Percentiles rank a stretch among this genome's conserved stretches.
phyloP scores from a whole-genome alignment of 2,113 vertebrate species.

The Cebidichthys violaceus region DNA sequence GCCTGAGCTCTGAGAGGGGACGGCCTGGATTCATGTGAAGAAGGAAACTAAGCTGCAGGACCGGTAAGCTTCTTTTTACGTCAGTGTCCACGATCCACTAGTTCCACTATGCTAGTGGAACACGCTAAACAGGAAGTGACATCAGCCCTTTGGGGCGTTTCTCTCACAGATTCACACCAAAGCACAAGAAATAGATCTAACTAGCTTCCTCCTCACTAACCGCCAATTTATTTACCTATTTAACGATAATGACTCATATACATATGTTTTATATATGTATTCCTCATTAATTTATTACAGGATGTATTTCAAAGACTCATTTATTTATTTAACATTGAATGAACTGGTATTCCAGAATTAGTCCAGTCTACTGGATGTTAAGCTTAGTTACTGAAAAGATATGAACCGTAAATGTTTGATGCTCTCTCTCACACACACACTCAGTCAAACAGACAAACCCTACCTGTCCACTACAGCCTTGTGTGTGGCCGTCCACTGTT shows the following conservation, averaged over 20 bases:
- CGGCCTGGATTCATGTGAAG: neutral
- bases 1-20: neutral
- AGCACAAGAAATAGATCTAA: too few relatives aligned
- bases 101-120: too few relatives aligned
- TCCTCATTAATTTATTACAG: too few relatives aligned
- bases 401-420: neutral
- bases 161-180: too few relatives aligned
- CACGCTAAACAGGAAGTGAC: neutral
- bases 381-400: neutral
- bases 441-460: neutral
- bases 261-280: too few relatives aligned
- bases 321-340: neutral
- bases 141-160: neutral
- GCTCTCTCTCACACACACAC: neutral
- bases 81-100: too few relatives aligned
- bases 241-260: too few relatives aligned
- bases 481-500: slow-evolving; percentile 94
- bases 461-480: slow-evolving; percentile 96
- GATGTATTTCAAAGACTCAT: too few relatives aligned
- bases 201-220: too few relatives aligned
- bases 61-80: too few relatives aligned
- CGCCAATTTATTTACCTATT: too few relatives aligned
- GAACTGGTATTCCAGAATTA: neutral
- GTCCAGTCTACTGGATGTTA: neutral
- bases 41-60: too few relatives aligned